Evolutionary conservation across 2,113 vertebrate species (phyloP).

Genomic region (Tiliqua scincoides): DNA sequence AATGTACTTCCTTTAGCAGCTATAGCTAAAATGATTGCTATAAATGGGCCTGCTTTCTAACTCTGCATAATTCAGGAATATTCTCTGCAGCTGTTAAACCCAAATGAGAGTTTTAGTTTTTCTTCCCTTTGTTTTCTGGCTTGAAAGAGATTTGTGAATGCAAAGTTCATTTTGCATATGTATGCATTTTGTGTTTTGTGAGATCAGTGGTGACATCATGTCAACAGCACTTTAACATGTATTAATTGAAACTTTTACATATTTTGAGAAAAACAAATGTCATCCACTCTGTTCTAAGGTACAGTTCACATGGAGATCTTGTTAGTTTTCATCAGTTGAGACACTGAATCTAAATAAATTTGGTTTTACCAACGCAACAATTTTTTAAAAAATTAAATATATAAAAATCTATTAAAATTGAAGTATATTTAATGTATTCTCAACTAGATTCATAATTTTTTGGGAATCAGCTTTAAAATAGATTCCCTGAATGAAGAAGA

Average conservation of each 20-base stretch:
- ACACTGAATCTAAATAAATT: background rate
- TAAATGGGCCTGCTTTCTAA: constrained; percentile 53
- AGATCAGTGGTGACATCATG: background rate
- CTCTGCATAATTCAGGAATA: constrained; percentile 18
- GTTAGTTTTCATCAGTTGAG: background rate
- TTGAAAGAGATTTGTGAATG: constrained; percentile 13
- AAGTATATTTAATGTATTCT: background rate
- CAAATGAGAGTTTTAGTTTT: background rate
- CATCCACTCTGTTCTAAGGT: background rate
- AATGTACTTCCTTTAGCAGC: constrained; percentile 32
- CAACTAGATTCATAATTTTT: background rate
- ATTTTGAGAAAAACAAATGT: background rate
- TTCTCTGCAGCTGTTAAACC: constrained; percentile 29
- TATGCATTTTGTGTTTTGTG: background rate
- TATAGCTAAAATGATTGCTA: constrained; percentile 20
- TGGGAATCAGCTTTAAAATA: background rate
- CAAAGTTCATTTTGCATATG: constrained; percentile 20
- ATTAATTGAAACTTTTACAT: constrained; percentile 5
- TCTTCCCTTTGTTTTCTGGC: constrained; percentile 21
- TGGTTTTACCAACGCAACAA: too few relatives aligned
- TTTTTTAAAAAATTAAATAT: background rate
- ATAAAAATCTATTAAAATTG: background rate
- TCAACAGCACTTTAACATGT: background rate
- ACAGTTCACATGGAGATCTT: background rate
- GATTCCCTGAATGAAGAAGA: background rate